Evolutionary conservation across 2,113 vertebrate genomes (phyloP).

Genomic region (Amphilophus citrinellus): DNA sequence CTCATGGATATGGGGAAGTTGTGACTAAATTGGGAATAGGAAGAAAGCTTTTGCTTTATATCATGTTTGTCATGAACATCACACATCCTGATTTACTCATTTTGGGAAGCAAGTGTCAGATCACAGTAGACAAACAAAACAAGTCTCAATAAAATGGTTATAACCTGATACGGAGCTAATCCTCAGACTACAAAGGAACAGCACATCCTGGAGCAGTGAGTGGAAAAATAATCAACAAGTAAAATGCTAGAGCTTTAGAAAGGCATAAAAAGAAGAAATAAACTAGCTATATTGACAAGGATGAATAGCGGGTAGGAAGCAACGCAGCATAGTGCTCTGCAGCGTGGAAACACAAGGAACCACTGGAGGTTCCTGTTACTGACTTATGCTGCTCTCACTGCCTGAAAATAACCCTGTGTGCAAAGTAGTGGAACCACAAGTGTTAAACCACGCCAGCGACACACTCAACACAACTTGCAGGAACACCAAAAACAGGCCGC

Average conservation of each 20-base stretch:
- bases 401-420: conserved; percentile 76
- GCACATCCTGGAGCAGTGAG: not conserved
- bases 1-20: conserved; percentile 86
- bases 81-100: conserved; percentile 84
- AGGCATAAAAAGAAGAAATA: not conserved
- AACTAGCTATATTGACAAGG: not conserved
- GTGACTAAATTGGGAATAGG: conserved; percentile 82
- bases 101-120: conserved; percentile 81
- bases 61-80: conserved; percentile 78
- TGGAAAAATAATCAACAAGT: not conserved
- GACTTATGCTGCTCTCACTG: conserved; percentile 62
- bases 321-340: conserved; percentile 25
- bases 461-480: conserved; percentile 56
- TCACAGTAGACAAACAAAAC: conserved; percentile 66
- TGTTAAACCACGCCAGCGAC: conserved; percentile 67
- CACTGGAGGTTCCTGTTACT: conserved; percentile 74
- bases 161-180: conserved; percentile 11
- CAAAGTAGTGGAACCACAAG: conserved; percentile 70
- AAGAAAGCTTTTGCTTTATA: conserved; percentile 81
- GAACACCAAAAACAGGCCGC: conserved; percentile 61
- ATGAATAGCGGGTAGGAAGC: conserved; percentile 9
- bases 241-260: not conserved
- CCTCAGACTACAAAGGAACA: conserved; percentile 4
- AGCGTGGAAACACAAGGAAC: conserved; percentile 57
- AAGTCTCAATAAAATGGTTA: conserved; percentile 37